Percentiles rank a stretch among this genome's conserved stretches.
These are phyloP conservation scores for Didymodactylos carnosus DNA, from an alignment of 2,888 invertebrate genomes.

Conservation along the genomic window DNA sequence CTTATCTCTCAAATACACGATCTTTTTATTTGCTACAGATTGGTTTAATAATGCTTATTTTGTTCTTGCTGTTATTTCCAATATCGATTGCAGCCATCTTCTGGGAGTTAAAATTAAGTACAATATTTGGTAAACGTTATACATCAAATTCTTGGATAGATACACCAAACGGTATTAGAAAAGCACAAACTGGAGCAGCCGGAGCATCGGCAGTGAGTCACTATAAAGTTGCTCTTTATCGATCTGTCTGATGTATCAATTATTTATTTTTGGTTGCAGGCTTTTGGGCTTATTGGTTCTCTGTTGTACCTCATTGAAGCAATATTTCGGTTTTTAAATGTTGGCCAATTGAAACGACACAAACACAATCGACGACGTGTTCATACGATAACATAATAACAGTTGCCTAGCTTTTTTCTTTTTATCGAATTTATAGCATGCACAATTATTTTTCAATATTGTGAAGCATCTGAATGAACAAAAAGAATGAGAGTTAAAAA, in stretches of 20 bases:
- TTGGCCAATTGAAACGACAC: background rate
- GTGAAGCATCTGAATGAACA: too few relatives aligned
- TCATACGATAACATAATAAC: too few relatives aligned
- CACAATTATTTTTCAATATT: too few relatives aligned
- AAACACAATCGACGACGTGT: background rate
- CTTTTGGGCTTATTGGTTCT: background rate
- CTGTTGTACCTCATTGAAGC: background rate
- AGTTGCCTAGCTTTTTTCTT: too few relatives aligned
- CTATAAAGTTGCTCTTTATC: too few relatives aligned
- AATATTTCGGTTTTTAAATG: background rate
- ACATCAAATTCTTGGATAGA: background rate
- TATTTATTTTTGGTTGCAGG: background rate
- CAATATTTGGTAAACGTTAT: background rate
- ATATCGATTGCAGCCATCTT: background rate
- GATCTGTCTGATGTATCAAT: too few relatives aligned
- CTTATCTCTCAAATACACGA: background rate
- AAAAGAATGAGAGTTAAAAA: too few relatives aligned
- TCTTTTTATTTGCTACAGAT: background rate
- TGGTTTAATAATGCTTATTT: background rate
- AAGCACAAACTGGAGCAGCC: background rate
- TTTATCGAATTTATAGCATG: too few relatives aligned
- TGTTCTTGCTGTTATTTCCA: background rate
- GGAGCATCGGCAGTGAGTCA: background rate
- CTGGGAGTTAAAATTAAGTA: background rate
- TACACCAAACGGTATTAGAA: background rate